A percentile compares a stretch with the other conserved stretches of the same genome.
phyloP scores from a whole-genome alignment of 2,888 invertebrate genomes.

The Metallyticus violacea region DNA sequence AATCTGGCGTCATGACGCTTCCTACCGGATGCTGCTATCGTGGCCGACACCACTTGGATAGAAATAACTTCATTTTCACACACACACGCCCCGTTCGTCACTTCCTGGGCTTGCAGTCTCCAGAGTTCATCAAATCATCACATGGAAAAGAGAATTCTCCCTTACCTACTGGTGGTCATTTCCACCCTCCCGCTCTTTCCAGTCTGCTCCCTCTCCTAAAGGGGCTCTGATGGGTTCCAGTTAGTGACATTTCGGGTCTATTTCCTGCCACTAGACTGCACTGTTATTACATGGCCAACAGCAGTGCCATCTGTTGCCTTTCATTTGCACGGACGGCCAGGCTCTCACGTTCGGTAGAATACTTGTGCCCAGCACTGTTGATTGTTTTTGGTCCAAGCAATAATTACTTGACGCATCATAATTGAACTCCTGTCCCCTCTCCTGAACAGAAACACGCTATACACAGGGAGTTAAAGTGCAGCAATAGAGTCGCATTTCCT shows the following conservation, averaged over 20 bases:
- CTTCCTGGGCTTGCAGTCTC: not conserved
- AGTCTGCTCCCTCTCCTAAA: not conserved
- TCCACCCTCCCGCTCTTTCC: not conserved
- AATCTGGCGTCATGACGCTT: not conserved
- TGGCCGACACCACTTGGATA: not conserved
- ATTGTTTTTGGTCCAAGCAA: not conserved
- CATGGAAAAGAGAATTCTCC: not conserved
- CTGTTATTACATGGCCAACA: not conserved
- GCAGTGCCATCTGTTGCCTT: not conserved
- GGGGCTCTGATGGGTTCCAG: not conserved
- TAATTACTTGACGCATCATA: not conserved
- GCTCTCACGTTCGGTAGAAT: not conserved
- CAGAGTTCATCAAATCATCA: not conserved
- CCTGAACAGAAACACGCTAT: not conserved
- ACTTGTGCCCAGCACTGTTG: not conserved
- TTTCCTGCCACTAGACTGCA: not conserved
- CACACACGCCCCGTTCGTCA: not conserved
- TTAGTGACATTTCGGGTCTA: not conserved
- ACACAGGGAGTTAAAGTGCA: not conserved
- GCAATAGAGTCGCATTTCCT: not conserved
- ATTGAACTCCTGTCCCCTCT: not conserved
- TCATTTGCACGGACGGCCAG: not conserved
- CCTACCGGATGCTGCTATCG: not conserved
- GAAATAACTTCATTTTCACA: constrained; percentile 6
- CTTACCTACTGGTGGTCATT: too few species aligned